These are phyloP conservation scores for Crepidodera aurea DNA, from an alignment of 2,888 invertebrate species.

Conservation along the genomic window DNA sequence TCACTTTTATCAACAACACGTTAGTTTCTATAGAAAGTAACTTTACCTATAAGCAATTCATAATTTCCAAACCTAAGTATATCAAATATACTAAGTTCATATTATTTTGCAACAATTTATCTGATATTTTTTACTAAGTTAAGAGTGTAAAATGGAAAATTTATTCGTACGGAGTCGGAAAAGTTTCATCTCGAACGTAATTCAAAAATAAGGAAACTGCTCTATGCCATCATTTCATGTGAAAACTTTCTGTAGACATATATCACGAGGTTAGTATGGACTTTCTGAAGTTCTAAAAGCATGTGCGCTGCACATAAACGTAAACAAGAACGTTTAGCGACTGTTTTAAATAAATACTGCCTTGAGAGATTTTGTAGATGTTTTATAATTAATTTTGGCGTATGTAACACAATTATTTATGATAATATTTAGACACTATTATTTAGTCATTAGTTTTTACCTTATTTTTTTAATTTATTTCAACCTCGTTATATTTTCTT, in stretches of 20 bases:
- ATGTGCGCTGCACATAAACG: conserved; percentile 13
- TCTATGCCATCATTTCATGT: conserved; percentile 15
- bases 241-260: conserved; percentile 12
- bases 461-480: too few species aligned
- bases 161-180: conserved; percentile 1
- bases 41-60: too few species aligned
- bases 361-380: not conserved
- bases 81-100: too few species aligned
- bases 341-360: not conserved
- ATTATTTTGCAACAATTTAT: not conserved
- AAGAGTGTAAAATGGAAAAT: not conserved
- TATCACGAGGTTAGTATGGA: conserved; percentile 6
- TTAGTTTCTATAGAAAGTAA: too few species aligned
- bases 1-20: too few species aligned
- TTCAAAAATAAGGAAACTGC: conserved; percentile 15
- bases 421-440: too few species aligned
- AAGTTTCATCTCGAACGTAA: conserved; percentile 11
- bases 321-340: conserved; percentile 10
- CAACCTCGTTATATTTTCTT: too few species aligned
- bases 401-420: too few species aligned
- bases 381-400: not conserved
- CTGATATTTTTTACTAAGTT: not conserved
- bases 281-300: conserved; percentile 8
- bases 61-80: too few species aligned
- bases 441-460: too few species aligned